Conservation (phyloP, 2,797 vertebrate species). For the Hipposideros larvatus region DNA sequence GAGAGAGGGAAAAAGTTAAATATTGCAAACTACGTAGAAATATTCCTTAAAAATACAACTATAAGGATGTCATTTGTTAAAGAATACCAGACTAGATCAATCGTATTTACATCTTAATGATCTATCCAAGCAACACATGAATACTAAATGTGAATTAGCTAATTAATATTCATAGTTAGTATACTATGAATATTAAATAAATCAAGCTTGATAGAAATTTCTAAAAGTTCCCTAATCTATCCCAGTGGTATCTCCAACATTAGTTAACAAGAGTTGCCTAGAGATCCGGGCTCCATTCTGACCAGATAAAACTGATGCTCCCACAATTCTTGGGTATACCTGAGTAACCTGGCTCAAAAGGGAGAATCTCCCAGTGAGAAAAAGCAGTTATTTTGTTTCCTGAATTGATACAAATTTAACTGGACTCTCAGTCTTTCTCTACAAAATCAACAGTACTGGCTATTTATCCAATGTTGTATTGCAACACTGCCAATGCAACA, state of each 20-base stretch:
- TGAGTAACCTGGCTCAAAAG: neutral
- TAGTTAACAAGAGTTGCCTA: neutral
- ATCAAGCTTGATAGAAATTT: slow-evolving; percentile 4
- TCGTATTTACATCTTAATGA: neutral
- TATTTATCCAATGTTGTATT: neutral
- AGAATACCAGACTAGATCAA: neutral
- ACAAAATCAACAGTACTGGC: neutral
- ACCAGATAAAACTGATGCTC: neutral
- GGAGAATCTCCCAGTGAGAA: neutral
- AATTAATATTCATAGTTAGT: neutral
- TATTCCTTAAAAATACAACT: slow-evolving; percentile 2
- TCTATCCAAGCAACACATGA: neutral
- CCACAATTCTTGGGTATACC: neutral
- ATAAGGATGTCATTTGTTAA: slow-evolving; percentile 7
- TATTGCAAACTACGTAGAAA: neutral
- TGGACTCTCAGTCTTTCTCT: neutral
- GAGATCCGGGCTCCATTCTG: neutral
- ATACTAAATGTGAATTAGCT: neutral
- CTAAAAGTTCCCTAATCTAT: neutral
- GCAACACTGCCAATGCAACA: neutral
- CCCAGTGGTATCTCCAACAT: neutral
- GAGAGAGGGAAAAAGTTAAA: neutral
- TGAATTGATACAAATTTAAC: slow-evolving; percentile 17
- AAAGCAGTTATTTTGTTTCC: neutral
- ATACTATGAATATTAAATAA: slow-evolving; percentile 39